Base-by-base conservation (phyloP, 2,797 vertebrate species). In the Dendrocincla fuliginosa region DNA sequence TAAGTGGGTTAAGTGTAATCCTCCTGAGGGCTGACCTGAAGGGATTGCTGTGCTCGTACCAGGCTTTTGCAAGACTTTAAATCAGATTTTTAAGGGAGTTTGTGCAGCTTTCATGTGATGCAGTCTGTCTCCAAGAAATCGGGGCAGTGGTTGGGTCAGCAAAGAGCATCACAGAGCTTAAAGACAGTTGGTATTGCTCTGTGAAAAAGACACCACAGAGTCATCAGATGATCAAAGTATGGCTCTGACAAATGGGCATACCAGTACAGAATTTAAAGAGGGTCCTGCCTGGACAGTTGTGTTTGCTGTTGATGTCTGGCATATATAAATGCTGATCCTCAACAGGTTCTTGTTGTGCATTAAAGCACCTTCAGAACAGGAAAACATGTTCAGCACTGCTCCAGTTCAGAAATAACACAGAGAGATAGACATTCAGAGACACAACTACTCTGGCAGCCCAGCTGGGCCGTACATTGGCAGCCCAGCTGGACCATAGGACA, bases 1-100 rank as follows among this genome's bases (percentile, higher is more conserved):
- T 91, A 78, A 86, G 46, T 85, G 82, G 76, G 88, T 93, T 91
- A 84, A 81, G 25, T 33, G 35, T 75, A 90, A 93, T 91, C 65
- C 65, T 75, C 49, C 82, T 39, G 73, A 84, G 61, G 53, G 65
- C 42, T 90, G 50, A 92, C 88, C 89, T 78, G 73, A 94, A 73
- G 74, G 53, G 73, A 83, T 78, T 89, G 73, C 49, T 78, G 39
- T 55, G 87, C 46, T 33, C 70, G 27, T 39, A 53, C 24, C 24
- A 73, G 35, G 30, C 30, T 88, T 89, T 86, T 64, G 47, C 37
- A 73, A 81, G 2, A 47, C 57, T 95, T 94, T 65, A 73, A 75
- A 1, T 53, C 10, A 69, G 20, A 25, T 56, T 89, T 83, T 78
- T 2, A 2, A 46, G 42, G 5, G 30, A 46, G 30, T 63, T 59